Base-by-base conservation (phyloP, 2,113 vertebrate genomes). In the Macrotus californicus region DNA sequence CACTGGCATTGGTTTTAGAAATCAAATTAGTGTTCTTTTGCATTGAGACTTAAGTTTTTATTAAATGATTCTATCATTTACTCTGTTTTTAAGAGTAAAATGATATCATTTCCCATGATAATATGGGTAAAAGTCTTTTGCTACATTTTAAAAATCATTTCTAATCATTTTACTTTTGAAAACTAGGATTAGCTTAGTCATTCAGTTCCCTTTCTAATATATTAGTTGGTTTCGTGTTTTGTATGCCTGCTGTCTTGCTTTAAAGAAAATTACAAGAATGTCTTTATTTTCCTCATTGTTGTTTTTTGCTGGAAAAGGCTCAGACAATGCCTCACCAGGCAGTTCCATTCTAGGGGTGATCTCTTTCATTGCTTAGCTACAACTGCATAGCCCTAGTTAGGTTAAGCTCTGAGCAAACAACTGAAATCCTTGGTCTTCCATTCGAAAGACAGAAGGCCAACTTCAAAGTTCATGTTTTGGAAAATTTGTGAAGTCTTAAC, bases 401-500 rank as follows among this genome's bases (percentile, higher is more conserved):
- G 70, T 39, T 79, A 39, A 93, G 21, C 72, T 85, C 70, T 95
- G 66, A 72, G 83, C 81, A 89, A 84, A n/a, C 7, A 95, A 59
- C 24, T 5, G 85, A 76, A 66, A 94, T 43, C 95, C 81, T 93
- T 96, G 96, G 36, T 96, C 88, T 97, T 95, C 77, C 39, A 34
- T 93, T 92, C n/a, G 70, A 81, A 93, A 97, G 91, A 87, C 24
- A 93, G 43, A 52, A 59, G 46, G 92, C 86, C 87, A 96, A 95
- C 85, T 56, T 98, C 87, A 96, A 95, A 43, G 77, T 91, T 93
- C 76, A 31, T 96, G 67, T 48, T 91, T 94, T 67, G 72, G 94
- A 92, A 95, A 96, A 73, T 92, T 93, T 77, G 64, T 97, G 89
- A 97, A 96, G 83, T 96, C 94, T 54, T 79, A 91, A 97, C 97